phyloP scores from a whole-genome alignment of 1,140 invertebrate genomes.

The Elymnias hypermnestra region DNA sequence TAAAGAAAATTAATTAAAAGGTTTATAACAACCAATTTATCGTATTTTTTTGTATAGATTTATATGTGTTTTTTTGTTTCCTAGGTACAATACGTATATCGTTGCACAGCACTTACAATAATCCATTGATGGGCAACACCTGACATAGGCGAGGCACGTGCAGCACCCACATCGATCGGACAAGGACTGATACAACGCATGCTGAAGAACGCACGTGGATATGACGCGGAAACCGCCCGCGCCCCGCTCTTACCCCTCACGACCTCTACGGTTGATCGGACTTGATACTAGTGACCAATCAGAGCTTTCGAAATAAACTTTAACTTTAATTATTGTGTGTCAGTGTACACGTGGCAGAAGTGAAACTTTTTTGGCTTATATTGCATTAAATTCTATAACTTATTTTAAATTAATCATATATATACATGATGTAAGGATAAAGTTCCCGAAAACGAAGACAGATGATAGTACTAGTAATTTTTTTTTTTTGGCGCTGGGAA shows the following conservation, averaged over 20 bases:
- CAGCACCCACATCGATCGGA: conserved; percentile 28
- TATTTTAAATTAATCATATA: neutral
- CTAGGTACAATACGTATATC: conserved; percentile 67
- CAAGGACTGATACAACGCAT: conserved; percentile 26
- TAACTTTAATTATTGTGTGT: too few relatives aligned
- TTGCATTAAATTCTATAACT: too few relatives aligned
- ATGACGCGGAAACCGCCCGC: conserved; percentile 44
- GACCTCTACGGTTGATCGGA: conserved; percentile 17
- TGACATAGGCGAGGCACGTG: conserved; percentile 53
- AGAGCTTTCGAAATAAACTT: conserved; percentile 2
- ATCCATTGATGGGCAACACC: conserved; percentile 49
- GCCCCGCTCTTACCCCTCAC: conserved; percentile 33
- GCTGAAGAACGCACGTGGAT: conserved; percentile 59
- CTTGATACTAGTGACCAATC: conserved; percentile 7
- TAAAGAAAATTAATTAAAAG: too few relatives aligned
- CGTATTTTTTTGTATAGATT: too few relatives aligned
- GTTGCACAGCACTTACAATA: conserved; percentile 69
- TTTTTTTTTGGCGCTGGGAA: too few relatives aligned
- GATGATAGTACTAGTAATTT: too few relatives aligned
- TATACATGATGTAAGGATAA: too few relatives aligned
- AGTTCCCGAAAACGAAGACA: too few relatives aligned
- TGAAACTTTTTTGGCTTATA: too few relatives aligned
- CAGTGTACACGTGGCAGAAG: too few relatives aligned
- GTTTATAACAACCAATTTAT: too few relatives aligned
- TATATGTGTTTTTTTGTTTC: too few relatives aligned